Base-by-base conservation (phyloP, 1,140 invertebrate genomes). In the Drosophila takahashii region DNA sequence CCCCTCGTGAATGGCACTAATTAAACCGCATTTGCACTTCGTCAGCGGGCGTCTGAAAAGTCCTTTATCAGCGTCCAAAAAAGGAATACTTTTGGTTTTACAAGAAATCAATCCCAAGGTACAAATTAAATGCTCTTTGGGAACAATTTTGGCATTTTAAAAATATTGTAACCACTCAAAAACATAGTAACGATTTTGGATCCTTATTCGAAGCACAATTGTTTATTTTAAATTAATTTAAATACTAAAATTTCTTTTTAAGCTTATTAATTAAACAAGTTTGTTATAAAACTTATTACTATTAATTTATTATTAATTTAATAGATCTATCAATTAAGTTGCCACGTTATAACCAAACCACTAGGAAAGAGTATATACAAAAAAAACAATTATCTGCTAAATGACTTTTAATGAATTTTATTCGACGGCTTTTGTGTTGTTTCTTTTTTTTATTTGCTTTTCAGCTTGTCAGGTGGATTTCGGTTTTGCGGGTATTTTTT, bases 11-110 rank as follows among this genome's bases (percentile, higher is more conserved):
- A 58, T 56, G 57, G 36, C 47, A 62, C 45, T 86, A 77, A 77
- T 84, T 84, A 86, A 77, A 73, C 67, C 47, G 34, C 81, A 70
- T 42, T 42, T 41, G 51, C 32, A 18, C 13, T 39, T 26, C 52
- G 45, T 62, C 32, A 51, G 69, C 51, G 36, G 51, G 27, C 32
- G 13, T 39, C 5, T 10, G 8, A 34, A 50, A 36, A 59, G 26
- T 44, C 52, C 26, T 66, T 65, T 42, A 41, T 52, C 26, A 4
- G 22, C 13, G 27, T 57, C 22, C 22, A 22, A 18, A 15, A 36
- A 27, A 37, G n/a, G 8, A 41, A 53, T 11, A 22, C 8, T 5
- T 1, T 8, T 2, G 32, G 44, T 11, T 13, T 2, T 22, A 42
- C 37, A 52, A 51, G 37, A 36, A 15, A 29, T 26, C n/a, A 27